A percentile compares a stretch with the other conserved stretches of the same genome.
phyloP scores from a whole-genome alignment of 2,113 vertebrate genomes.

The Cynoglossus semilaevis region DNA sequence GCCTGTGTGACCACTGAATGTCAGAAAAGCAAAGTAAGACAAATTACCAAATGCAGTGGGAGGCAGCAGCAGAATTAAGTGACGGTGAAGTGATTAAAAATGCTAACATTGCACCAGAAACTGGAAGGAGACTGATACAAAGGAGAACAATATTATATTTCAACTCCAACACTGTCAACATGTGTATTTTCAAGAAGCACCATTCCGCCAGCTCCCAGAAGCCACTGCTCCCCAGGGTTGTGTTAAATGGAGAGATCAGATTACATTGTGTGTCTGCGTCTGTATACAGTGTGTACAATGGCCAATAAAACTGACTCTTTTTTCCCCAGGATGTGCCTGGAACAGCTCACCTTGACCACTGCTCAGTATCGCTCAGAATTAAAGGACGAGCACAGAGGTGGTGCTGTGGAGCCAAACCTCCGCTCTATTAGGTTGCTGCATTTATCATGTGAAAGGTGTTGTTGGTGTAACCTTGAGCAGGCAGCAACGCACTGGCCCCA shows the following conservation, averaged over 20 bases:
- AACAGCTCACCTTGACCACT: constrained; percentile 31
- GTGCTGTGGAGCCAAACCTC: constrained; percentile 8
- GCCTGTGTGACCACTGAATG: background rate
- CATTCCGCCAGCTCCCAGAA: too few relatives aligned
- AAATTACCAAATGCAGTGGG: background rate
- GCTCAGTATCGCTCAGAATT: background rate
- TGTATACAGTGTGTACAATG: too few relatives aligned
- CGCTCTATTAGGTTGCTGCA: constrained; percentile 21
- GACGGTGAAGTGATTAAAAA: too few relatives aligned
- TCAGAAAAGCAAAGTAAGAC: background rate
- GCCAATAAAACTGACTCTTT: background rate
- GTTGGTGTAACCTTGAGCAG: constrained; percentile 52
- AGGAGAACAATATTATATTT: too few relatives aligned
- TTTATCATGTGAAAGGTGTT: constrained; percentile 40
- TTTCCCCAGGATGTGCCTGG: constrained; percentile 1
- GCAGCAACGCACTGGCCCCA: constrained; percentile 7
- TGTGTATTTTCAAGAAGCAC: too few relatives aligned
- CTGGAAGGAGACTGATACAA: background rate
- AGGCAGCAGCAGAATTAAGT: too few relatives aligned
- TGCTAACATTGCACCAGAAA: background rate
- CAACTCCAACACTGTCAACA: too few relatives aligned
- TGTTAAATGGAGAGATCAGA: too few relatives aligned
- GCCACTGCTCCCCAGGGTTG: too few relatives aligned
- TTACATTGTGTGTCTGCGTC: too few relatives aligned
- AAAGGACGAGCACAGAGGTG: too few relatives aligned